Evolutionary conservation across 1,140 invertebrate genomes (phyloP).

Genomic region (Drosophila kanapiae): DNA sequence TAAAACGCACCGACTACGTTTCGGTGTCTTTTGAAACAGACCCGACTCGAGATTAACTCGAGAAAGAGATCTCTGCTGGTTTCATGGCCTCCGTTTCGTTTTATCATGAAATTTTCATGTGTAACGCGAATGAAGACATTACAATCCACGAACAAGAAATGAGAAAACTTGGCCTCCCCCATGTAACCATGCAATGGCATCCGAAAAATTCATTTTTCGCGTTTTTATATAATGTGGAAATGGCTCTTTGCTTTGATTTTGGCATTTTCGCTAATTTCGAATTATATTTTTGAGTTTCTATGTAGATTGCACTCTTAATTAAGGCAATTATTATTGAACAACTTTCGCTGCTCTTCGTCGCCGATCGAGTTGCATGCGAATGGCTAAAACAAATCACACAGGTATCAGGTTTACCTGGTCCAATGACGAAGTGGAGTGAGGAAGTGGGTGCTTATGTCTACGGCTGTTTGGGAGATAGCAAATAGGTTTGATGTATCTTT

Average conservation of each 20-base stretch:
- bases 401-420: slow-evolving; percentile 37
- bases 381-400: slow-evolving; percentile 48
- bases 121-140: slow-evolving; percentile 49
- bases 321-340: slow-evolving; percentile 56
- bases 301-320: slow-evolving; percentile 57
- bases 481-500: slow-evolving; percentile 8
- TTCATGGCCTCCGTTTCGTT: slow-evolving; percentile 31
- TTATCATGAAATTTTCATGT: slow-evolving; percentile 44
- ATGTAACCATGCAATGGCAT: slow-evolving; percentile 44
- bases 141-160: slow-evolving; percentile 15
- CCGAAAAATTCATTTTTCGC: slow-evolving; percentile 59
- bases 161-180: slow-evolving; percentile 35
- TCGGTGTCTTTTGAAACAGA: slow-evolving; percentile 42
- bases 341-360: slow-evolving; percentile 57
- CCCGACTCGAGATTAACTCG: slow-evolving; percentile 30
- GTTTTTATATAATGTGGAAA: slow-evolving; percentile 73
- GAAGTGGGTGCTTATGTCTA: slow-evolving; percentile 38
- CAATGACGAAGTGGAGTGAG: slow-evolving; percentile 6
- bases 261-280: slow-evolving; percentile 51
- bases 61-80: slow-evolving; percentile 22
- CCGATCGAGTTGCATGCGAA: slow-evolving; percentile 37
- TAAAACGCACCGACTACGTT: slow-evolving; percentile 26
- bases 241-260: slow-evolving; percentile 44
- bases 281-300: slow-evolving; percentile 60
- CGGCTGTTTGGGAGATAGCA: slow-evolving; percentile 5